Base-by-base conservation (phyloP, 2,113 vertebrate species). In the Erythrolamprus reginae region DNA sequence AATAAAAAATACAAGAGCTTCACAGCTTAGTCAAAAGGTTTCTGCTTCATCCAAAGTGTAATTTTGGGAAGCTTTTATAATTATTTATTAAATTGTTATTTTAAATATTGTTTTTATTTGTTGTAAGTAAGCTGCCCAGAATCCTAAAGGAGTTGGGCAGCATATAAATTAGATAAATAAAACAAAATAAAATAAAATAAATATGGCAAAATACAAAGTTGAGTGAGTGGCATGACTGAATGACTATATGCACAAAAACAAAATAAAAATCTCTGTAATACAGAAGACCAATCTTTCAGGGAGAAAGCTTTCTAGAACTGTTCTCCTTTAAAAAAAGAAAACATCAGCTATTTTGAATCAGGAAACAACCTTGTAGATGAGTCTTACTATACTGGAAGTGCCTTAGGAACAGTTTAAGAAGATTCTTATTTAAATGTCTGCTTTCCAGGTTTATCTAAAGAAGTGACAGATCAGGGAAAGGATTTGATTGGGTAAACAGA, bases 1-100 rank as follows among this genome's bases (percentile, higher is more conserved):
- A 95, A 95, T 15, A 92, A 45, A 93, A 42, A 95, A 90, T 4
- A 92, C 7, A 51, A 13, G 28, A 50, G 33, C 10, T 45, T 50
- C 5, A 84, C 45, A 12, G 91, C n/a, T 42, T 21, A 47, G 10
- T 10, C 10, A 28, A 45, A 45, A 12, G 4, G 5, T 2, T 52
- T 5, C n/a, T 8, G 33, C 50, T 53, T 86, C 12, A 53, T 23
- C 38, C 45, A 47, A 42, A 28, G 5, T 17, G 24, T 42, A 47
- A 26, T 1, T 4, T 4, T 2, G 12, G 55, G 23, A 55, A 24
- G 86, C n/a, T n/a, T n/a, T n/a, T n/a, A n/a, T n/a, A n/a, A n/a
- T n/a, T n/a, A n/a, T n/a, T n/a, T n/a, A n/a, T n/a, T n/a, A n/a
- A n/a, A n/a, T n/a, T n/a, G n/a, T n/a, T n/a, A n/a, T n/a, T n/a